phyloP scores from a whole-genome alignment of 1,140 invertebrate species.

The Neodiprion fabricii region DNA sequence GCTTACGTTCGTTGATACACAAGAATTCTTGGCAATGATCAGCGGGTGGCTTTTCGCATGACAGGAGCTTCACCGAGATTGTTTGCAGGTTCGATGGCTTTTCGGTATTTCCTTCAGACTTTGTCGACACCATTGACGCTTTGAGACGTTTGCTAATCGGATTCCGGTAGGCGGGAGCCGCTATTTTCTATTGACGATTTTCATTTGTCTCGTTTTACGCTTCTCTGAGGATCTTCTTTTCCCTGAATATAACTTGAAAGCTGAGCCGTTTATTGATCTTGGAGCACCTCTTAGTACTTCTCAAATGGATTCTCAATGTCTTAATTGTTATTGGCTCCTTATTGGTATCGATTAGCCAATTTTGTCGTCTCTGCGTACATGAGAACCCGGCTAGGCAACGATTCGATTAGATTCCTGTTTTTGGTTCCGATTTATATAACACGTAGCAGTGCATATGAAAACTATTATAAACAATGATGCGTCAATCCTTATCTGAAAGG shows the following conservation, averaged over 20 bases:
- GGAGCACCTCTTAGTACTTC: not conserved
- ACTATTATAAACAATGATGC: no score
- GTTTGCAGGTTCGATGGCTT: not conserved
- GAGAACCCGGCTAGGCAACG: no score
- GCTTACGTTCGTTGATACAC: not conserved
- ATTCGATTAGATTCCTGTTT: no score
- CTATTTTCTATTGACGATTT: not conserved
- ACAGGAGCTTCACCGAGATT: not conserved
- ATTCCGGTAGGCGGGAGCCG: not conserved
- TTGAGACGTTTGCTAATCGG: slow-evolving; percentile 1
- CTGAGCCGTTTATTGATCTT: not conserved
- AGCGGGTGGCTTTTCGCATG: not conserved
- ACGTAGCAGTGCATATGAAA: no score
- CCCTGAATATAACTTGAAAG: not conserved
- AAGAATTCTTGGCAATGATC: not conserved
- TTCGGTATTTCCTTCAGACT: not conserved
- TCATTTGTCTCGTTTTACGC: slow-evolving; percentile 3
- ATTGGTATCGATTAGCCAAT: no score
- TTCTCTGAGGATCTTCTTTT: not conserved
- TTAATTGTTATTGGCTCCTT: not conserved
- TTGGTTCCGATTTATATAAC: no score
- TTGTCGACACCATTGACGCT: not conserved
- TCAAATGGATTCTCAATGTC: not conserved
- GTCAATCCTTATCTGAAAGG: no score
- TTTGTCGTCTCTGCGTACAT: no score